phyloP scores from a whole-genome alignment of 2,113 vertebrate species.

The Pontoporia blainvillei region DNA sequence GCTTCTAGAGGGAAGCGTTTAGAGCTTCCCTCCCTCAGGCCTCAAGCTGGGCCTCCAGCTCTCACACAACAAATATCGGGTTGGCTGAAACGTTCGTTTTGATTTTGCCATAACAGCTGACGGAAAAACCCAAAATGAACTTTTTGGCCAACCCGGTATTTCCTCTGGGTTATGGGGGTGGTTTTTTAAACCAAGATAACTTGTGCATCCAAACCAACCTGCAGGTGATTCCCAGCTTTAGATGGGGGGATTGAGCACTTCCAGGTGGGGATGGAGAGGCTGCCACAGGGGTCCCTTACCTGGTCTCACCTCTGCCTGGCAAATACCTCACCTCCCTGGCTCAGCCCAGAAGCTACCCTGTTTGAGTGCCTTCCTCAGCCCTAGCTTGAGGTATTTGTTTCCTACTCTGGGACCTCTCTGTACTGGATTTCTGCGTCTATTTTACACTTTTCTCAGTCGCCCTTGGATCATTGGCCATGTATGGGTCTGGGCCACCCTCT shows the following conservation, averaged over 20 bases:
- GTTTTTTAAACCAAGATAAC: neutral
- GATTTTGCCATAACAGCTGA: too few species aligned
- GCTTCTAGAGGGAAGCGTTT: neutral
- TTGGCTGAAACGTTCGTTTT: too few species aligned
- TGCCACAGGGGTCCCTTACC: neutral
- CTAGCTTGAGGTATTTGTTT: neutral
- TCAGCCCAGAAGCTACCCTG: neutral
- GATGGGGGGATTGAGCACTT: neutral
- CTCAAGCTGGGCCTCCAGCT: neutral
- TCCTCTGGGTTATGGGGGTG: neutral
- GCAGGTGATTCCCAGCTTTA: neutral
- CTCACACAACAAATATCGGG: neutral
- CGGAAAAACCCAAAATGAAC: too few species aligned
- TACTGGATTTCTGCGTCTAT: neutral
- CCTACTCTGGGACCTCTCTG: neutral
- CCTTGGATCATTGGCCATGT: too few species aligned
- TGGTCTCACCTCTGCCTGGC: neutral
- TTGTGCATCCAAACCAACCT: neutral
- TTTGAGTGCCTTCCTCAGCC: neutral
- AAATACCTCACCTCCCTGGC: neutral
- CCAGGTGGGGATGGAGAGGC: neutral
- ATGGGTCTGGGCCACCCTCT: neutral
- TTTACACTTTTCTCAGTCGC: neutral
- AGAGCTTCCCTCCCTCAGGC: neutral
- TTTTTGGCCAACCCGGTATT: neutral